These are phyloP conservation scores for Chrysolina americana DNA, from an alignment of 2,888 invertebrate species.

Conservation along the genomic window DNA sequence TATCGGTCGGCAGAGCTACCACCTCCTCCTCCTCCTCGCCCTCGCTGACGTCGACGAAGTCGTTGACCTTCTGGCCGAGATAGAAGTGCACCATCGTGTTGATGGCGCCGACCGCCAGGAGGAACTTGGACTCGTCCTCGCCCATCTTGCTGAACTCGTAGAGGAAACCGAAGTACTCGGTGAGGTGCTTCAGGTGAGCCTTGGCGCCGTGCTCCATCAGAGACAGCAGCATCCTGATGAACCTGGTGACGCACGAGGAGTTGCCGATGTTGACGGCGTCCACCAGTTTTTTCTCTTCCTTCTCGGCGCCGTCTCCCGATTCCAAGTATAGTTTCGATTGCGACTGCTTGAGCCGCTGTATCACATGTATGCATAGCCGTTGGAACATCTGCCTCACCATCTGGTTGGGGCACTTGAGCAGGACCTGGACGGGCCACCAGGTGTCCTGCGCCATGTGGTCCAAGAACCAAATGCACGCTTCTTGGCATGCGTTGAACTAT, in stretches of 20 bases:
- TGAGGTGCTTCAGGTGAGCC: slow-evolving; percentile 87
- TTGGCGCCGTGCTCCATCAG: slow-evolving; percentile 92
- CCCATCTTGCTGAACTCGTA: slow-evolving; percentile 97
- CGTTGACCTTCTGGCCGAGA: slow-evolving; percentile 84
- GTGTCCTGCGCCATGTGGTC: slow-evolving; percentile 94
- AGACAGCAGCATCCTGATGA: slow-evolving; percentile 89
- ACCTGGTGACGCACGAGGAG: slow-evolving; percentile 90
- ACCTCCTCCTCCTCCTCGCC: slow-evolving; percentile 76
- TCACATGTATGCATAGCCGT: slow-evolving; percentile 93
- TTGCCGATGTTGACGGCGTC: slow-evolving; percentile 76
- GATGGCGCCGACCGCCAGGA: slow-evolving; percentile 89
- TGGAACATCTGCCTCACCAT: slow-evolving; percentile 98
- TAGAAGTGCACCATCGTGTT: slow-evolving; percentile 94
- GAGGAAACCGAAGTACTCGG: slow-evolving; percentile 93
- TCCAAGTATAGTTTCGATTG: slow-evolving; percentile 77
- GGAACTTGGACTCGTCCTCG: slow-evolving; percentile 91
- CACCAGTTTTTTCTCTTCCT: slow-evolving; percentile 67
- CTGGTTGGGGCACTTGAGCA: slow-evolving; percentile 96
- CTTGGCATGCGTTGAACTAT: slow-evolving; percentile 87
- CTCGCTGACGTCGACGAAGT: slow-evolving; percentile 81
- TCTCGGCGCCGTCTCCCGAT: slow-evolving; percentile 58
- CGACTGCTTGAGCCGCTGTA: slow-evolving; percentile 83
- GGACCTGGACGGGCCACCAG: slow-evolving; percentile 94
- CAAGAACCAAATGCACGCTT: slow-evolving; percentile 92
- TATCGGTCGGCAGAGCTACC: slow-evolving; percentile 77